Evolutionary conservation across 92 coral and sea anemone species (phyloP).

Genomic region (Porites lobata): DNA sequence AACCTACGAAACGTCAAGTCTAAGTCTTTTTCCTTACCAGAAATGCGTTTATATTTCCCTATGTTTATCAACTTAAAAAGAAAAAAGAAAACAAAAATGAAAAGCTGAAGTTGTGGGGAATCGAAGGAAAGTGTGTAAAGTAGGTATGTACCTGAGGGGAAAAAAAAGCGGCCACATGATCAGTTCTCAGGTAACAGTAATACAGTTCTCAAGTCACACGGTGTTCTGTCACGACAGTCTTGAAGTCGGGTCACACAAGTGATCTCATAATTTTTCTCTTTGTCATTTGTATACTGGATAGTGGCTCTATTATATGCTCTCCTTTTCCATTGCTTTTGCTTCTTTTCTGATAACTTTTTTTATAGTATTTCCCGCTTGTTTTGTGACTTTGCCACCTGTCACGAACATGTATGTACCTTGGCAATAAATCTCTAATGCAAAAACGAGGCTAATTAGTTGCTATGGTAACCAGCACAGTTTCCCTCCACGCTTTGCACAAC

Average conservation of each 20-base stretch:
- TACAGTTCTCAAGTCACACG: background rate
- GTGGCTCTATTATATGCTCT: background rate
- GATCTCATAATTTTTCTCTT: background rate
- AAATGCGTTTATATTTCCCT: too few relatives aligned
- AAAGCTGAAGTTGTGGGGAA: too few relatives aligned
- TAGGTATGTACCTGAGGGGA: too few relatives aligned
- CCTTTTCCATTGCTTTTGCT: background rate
- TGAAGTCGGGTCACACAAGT: background rate
- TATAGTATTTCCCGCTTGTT: background rate
- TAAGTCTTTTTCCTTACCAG: too few relatives aligned
- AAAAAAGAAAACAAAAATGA: too few relatives aligned
- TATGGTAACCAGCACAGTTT: constrained; percentile 65
- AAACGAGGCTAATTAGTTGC: constrained; percentile 68
- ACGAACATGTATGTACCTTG: background rate
- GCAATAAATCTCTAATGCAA: constrained; percentile 27
- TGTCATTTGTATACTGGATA: background rate
- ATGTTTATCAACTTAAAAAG: too few relatives aligned
- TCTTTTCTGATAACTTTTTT: background rate
- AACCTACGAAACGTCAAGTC: too few relatives aligned
- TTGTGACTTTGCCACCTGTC: background rate
- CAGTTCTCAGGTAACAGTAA: too few relatives aligned
- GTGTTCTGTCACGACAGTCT: background rate
- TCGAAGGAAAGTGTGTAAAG: too few relatives aligned
- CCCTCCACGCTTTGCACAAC: constrained; percentile 52
- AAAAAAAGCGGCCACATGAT: too few relatives aligned